These are phyloP conservation scores for Hemiscyllium ocellatum DNA, from an alignment of 2,113 vertebrate species.

Conservation along the genomic window DNA sequence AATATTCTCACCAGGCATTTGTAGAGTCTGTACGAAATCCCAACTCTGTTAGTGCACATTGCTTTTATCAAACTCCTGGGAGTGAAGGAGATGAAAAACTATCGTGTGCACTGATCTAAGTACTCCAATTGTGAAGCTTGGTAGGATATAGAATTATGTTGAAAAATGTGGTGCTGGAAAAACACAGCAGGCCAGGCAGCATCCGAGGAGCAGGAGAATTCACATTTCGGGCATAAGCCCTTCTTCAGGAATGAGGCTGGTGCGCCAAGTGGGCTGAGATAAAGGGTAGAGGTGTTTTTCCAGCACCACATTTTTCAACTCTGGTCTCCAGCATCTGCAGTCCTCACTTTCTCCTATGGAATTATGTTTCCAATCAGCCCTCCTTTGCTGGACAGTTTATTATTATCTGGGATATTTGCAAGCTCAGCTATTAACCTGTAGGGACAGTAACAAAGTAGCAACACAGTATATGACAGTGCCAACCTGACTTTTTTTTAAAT, in stretches of 20 bases:
- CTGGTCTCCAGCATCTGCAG: no score
- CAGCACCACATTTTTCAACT: no score
- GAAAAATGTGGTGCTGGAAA: no score
- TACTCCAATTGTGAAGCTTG: background rate
- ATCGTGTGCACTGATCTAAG: no score
- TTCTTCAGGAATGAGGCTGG: no score
- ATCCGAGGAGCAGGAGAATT: no score
- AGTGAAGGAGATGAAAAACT: background rate
- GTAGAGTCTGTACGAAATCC: background rate
- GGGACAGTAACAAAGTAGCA: background rate
- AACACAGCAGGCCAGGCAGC: no score
- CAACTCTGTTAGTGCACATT: background rate
- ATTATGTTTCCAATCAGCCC: background rate
- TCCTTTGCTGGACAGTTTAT: background rate
- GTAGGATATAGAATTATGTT: background rate
- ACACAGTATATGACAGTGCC: background rate
- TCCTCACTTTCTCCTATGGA: no score
- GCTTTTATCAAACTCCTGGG: background rate
- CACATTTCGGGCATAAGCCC: no score
- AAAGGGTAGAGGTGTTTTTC: no score
- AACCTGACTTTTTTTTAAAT: background rate
- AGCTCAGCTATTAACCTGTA: background rate
- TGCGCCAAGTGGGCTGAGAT: no score
- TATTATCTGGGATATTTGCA: background rate
- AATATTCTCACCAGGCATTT: background rate